phyloP scores from a whole-genome alignment of 2,888 invertebrate species.

The Dolichomitus sp. region DNA sequence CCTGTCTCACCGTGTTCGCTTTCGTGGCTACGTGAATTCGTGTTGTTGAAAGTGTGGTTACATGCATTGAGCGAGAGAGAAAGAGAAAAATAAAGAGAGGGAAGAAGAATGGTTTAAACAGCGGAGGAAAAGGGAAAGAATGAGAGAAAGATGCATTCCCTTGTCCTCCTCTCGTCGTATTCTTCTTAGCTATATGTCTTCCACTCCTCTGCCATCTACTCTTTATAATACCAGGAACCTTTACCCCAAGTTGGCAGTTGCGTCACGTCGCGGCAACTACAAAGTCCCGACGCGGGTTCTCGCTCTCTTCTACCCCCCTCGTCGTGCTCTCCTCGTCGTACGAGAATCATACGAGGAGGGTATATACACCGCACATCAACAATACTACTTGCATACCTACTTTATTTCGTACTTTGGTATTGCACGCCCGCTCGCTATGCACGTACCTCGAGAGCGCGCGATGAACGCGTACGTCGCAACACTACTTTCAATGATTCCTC shows the following conservation, averaged over 20 bases:
- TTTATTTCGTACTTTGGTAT: conserved; percentile 78
- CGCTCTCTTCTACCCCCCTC: conserved; percentile 61
- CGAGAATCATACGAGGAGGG: conserved; percentile 6
- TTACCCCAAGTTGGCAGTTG: conserved; percentile 83
- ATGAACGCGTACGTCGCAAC: conserved; percentile 9
- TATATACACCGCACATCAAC: conserved; percentile 32
- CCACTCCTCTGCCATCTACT: conserved; percentile 53
- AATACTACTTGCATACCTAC: conserved; percentile 78
- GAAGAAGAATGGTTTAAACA: conserved; percentile 59
- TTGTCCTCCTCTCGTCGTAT: conserved; percentile 56
- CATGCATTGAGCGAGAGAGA: conserved; percentile 18
- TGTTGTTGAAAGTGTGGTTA: conserved; percentile 40
- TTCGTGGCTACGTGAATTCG: conserved; percentile 29
- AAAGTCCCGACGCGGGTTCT: conserved; percentile 78
- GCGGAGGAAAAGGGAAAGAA: conserved; percentile 54
- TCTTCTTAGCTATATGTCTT: conserved; percentile 53
- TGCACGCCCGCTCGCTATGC: conserved; percentile 67
- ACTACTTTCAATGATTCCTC: conserved; percentile 17
- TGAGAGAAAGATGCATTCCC: conserved; percentile 62
- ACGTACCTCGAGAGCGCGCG: conserved; percentile 37
- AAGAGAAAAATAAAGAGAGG: conserved; percentile 14
- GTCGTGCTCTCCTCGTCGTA: conserved; percentile 27
- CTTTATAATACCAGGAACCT: conserved; percentile 82
- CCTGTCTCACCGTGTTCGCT: conserved; percentile 30
- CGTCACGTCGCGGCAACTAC: conserved; percentile 86